Conservation (phyloP, 2,797 vertebrate species). For the Leucoraja ocellata region DNA sequence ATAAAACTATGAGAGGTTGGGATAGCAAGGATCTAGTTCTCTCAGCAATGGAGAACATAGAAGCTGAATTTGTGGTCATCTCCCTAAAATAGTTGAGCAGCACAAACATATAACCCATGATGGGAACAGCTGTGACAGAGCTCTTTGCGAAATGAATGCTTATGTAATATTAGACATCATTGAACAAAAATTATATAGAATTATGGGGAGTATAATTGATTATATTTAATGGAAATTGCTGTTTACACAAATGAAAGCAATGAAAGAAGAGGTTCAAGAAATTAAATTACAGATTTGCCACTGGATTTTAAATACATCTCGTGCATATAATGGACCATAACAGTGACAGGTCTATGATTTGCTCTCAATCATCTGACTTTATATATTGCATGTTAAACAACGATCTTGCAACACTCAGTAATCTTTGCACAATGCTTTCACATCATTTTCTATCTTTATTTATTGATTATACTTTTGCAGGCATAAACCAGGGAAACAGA, state of each 20-base stretch:
- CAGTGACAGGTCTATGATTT: neutral
- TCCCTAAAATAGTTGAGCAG: neutral
- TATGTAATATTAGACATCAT: neutral
- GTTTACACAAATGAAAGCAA: neutral
- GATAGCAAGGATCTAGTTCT: no score
- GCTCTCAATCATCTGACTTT: neutral
- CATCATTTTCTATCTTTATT: neutral
- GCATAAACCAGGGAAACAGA: neutral
- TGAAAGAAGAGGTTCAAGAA: neutral
- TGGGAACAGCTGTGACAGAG: neutral
- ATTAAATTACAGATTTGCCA: slow-evolving; percentile 1
- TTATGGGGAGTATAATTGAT: neutral
- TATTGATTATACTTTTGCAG: neutral
- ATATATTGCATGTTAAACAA: neutral
- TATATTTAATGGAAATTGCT: slow-evolving; percentile 5
- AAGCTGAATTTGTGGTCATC: neutral
- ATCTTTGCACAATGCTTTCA: neutral
- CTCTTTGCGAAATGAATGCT: neutral
- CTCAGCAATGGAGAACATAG: neutral
- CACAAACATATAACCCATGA: neutral
- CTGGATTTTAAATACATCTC: neutral
- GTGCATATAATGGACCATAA: neutral
- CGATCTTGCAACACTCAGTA: neutral
- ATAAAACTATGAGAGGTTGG: no score
- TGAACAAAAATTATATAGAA: neutral